Conservation (phyloP, 2,797 vertebrate genomes). For the Enteromius thamalakanensis region DNA sequence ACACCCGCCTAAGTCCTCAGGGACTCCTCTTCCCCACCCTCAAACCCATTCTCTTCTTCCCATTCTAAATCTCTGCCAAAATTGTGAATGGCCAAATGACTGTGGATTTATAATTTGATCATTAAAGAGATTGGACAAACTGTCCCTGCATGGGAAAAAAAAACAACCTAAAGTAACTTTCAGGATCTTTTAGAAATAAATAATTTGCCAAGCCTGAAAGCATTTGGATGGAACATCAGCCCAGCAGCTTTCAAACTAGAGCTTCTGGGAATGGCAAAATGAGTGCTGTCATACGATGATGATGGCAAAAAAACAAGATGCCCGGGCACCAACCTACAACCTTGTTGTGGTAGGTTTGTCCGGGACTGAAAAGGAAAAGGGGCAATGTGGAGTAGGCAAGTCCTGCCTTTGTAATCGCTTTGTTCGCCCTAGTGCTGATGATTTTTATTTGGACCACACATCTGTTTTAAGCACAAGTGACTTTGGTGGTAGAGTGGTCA, state of each 20-base stretch:
- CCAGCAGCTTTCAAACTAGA: constrained; percentile 73
- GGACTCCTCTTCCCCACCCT: constrained; percentile 25
- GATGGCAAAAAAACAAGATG: constrained; percentile 99
- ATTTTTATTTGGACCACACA: constrained; percentile 96
- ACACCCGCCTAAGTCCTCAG: constrained; percentile 41
- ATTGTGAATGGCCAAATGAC: constrained; percentile 35
- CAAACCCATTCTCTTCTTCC: constrained; percentile 24
- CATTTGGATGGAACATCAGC: constrained; percentile 52
- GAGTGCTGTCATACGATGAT: constrained; percentile 84
- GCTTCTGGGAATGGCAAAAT: constrained; percentile 87
- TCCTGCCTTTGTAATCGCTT: constrained; percentile 97
- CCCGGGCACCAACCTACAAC: constrained; percentile 92
- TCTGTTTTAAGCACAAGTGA: constrained; percentile 98
- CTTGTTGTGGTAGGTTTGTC: constrained; percentile 95
- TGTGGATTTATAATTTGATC: constrained; percentile 38
- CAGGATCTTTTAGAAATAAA: constrained; percentile 17
- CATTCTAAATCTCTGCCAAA: constrained; percentile 25
- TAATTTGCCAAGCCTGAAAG: constrained; percentile 42
- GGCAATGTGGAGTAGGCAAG: constrained; percentile 96
- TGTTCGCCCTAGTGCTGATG: constrained; percentile 91
- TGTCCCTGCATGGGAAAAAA: background rate
- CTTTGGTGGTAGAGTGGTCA: constrained; percentile 96
- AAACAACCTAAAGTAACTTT: background rate
- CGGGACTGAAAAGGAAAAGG: constrained; percentile 98
- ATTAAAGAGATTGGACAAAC: constrained; percentile 28